phyloP scores from a whole-genome alignment of 2,797 vertebrate genomes.

The Triplophysa yarkandensis region DNA sequence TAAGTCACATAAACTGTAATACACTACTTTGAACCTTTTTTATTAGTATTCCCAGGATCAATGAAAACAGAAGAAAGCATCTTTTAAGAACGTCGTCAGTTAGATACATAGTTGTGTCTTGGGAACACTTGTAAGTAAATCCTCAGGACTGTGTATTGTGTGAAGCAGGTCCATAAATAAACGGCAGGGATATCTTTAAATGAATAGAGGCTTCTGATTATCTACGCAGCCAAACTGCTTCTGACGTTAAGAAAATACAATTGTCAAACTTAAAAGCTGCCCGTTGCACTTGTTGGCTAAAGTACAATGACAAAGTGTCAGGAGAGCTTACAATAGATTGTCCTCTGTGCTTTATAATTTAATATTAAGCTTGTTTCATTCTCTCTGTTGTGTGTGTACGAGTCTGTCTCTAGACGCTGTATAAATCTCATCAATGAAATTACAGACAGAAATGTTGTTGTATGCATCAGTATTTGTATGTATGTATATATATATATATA shows the following conservation, averaged over 20 bases:
- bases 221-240: constrained; percentile 8
- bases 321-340: constrained; percentile 2
- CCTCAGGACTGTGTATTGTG: background rate
- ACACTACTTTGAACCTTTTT: too few relatives aligned
- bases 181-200: background rate
- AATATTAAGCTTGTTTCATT: background rate
- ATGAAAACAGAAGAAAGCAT: too few relatives aligned
- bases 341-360: background rate
- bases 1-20: too few relatives aligned
- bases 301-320: constrained; percentile 17
- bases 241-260: constrained; percentile 30
- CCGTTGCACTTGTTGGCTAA: constrained; percentile 14
- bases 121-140: background rate
- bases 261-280: constrained; percentile 23
- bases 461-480: background rate
- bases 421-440: background rate
- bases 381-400: background rate
- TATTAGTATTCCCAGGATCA: too few relatives aligned
- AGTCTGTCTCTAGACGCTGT: background rate
- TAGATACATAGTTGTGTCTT: background rate
- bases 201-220: constrained; percentile 7
- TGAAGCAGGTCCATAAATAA: background rate
- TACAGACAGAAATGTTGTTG: background rate
- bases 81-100: background rate
- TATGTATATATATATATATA: too few relatives aligned